Evolutionary conservation across 2,888 invertebrate species (phyloP), one percentile per base, ranked within the genome.

Genomic region (Drosophila maculinotata): DNA sequence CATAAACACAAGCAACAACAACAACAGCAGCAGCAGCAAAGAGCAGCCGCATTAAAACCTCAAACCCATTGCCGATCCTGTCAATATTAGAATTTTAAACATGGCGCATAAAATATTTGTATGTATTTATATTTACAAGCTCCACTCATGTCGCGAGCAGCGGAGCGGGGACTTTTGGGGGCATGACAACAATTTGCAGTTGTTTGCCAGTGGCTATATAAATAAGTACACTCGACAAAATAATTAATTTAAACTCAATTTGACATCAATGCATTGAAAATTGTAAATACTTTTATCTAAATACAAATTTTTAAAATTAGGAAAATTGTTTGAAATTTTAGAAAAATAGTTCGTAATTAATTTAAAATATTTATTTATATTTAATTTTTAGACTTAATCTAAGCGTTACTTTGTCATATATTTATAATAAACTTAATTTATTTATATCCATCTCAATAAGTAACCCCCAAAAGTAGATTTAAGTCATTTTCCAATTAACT

Each of bases 1-100:
- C 58, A 48, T 51, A 53, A 64, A n/a, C 49, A 63, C 31, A 33
- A 33, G 38, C 45, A 59, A n/a, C 36, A 48, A 41, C 30, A 38
- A 26, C 49, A 38, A 42, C 36, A 42, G 41, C 23, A 23, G 42
- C 42, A 62, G 56, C 30, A n/a, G 35, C 30, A 38, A 33, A 33
- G 5, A 20, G 17, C 39, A 35, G 44, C 30, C 38, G 45, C 26
- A 41, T 28, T 42, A 36, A 54, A 44, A 63, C 47, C 57, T 60
- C 60, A 60, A 38, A 14, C 52, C 31, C 44, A 36, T 26, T 12
- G 51, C 54, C 25, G 41, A 83, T 68, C 57, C 66, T 62, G 57
- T 79, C 58, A 66, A 74, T 71, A 75, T 79, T 73, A 26, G 59
- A 52, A 56, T 60, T 47, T 39, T 49, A 59, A 59, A 45, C 47